These are phyloP conservation scores for Cercocebus atys DNA, from an alignment of 2,113 vertebrate species.

Conservation along the genomic window DNA sequence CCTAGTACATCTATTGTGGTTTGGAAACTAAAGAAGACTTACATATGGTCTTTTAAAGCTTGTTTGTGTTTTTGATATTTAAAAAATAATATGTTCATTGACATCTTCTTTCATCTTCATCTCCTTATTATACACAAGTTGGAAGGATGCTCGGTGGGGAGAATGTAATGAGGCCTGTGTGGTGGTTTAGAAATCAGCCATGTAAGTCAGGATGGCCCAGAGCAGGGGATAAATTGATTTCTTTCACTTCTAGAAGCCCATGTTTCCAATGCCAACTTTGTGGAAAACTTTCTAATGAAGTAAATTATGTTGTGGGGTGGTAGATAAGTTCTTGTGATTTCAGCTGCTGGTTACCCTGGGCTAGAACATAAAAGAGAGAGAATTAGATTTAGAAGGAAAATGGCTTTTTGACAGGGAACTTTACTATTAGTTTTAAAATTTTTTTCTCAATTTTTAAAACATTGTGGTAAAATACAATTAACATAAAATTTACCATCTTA, in stretches of 20 bases:
- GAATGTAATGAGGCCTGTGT: not conserved
- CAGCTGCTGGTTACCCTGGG: not conserved
- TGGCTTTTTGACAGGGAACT: not conserved
- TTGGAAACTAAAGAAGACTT: constrained; percentile 45
- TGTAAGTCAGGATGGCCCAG: not conserved
- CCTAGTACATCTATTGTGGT: not conserved
- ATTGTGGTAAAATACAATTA: not conserved
- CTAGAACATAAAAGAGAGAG: not conserved
- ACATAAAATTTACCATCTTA: not conserved
- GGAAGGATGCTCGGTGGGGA: not conserved
- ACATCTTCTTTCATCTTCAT: constrained; percentile 41
- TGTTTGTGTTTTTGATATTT: not conserved
- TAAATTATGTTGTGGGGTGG: not conserved
- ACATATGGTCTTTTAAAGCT: constrained; percentile 6
- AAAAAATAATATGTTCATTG: constrained; percentile 41
- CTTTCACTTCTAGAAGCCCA: not conserved
- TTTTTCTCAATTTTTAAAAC: not conserved
- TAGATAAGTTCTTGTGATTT: not conserved
- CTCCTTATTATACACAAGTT: not conserved
- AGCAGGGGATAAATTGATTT: not conserved
- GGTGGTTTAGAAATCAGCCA: not conserved
- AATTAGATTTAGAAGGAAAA: constrained; percentile 5
- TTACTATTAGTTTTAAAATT: not conserved
- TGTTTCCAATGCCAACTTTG: not conserved
- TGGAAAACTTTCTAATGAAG: constrained; percentile 23